A percentile compares a stretch with the other conserved stretches of the same genome.
Evolutionary conservation across 2,797 vertebrate genomes (phyloP).

Genomic region (Carapus acus): DNA sequence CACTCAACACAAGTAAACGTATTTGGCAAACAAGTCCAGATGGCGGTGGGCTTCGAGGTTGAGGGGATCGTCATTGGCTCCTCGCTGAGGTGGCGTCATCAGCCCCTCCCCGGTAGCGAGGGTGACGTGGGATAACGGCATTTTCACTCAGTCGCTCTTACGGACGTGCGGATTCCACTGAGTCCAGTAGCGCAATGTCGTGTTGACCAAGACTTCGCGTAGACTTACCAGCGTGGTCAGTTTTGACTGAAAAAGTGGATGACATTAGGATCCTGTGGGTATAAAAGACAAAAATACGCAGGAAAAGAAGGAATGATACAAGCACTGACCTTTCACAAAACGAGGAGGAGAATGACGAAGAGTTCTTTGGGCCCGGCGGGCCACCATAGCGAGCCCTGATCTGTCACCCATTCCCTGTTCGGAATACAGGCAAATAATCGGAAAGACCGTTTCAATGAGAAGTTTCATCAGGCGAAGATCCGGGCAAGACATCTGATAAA

Average conservation of each 20-base stretch:
- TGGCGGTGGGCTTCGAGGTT: conserved; percentile 2
- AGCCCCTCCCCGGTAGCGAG: conserved; percentile 37
- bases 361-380: conserved; percentile 26
- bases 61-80: conserved; percentile 27
- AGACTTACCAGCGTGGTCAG: too few species aligned
- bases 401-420: background rate
- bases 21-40: conserved; percentile 15
- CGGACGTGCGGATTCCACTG: conserved; percentile 24
- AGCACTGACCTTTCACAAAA: conserved; percentile 1
- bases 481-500: conserved; percentile 13
- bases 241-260: too few species aligned
- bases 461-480: conserved; percentile 28
- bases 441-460: background rate
- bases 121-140: conserved; percentile 32
- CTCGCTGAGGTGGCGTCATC: conserved; percentile 14
- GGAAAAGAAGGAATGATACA: background rate
- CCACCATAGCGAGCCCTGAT: background rate
- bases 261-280: background rate
- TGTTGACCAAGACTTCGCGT: conserved; percentile 16
- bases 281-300: background rate
- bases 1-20: conserved; percentile 55
- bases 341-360: conserved; percentile 19
- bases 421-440: background rate
- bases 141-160: conserved; percentile 9
- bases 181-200: conserved; percentile 18